phyloP scores from a whole-genome alignment of 2,113 vertebrate species.

The Alethe diademata region DNA sequence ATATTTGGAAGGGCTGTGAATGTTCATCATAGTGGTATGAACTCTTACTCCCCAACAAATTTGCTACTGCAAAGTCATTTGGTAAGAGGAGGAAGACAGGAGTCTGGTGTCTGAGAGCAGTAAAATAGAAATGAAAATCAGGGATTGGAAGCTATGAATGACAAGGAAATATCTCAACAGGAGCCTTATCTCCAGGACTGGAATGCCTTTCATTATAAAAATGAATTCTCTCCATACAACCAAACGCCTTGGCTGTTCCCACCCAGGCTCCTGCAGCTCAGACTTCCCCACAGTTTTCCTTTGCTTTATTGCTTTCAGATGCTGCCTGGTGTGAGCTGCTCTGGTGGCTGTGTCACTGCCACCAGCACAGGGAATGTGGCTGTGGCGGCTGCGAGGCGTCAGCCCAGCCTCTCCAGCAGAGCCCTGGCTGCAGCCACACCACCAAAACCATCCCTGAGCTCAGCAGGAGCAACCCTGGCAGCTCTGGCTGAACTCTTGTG shows the following conservation, averaged over 20 bases:
- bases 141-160: neutral
- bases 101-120: neutral
- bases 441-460: neutral
- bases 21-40: rapidly evolving
- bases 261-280: neutral
- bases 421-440: conserved; percentile 72
- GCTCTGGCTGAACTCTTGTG: neutral
- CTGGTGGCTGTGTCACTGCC: conserved; percentile 73
- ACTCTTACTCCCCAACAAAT: neutral
- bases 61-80: neutral
- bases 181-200: neutral
- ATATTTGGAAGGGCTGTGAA: neutral
- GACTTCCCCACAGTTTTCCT: conserved; percentile 17
- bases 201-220: neutral
- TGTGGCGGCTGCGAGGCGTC: conserved; percentile 72
- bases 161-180: conserved; percentile 10
- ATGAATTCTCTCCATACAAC: neutral
- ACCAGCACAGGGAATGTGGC: conserved; percentile 73
- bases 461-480: neutral
- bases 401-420: conserved; percentile 67
- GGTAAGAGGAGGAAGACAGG: neutral
- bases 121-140: neutral
- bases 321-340: conserved; percentile 70
- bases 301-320: conserved; percentile 77
- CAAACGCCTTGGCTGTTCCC: neutral